Conservation (phyloP, 2,797 vertebrate species). For the Hemibagrus guttatus region DNA sequence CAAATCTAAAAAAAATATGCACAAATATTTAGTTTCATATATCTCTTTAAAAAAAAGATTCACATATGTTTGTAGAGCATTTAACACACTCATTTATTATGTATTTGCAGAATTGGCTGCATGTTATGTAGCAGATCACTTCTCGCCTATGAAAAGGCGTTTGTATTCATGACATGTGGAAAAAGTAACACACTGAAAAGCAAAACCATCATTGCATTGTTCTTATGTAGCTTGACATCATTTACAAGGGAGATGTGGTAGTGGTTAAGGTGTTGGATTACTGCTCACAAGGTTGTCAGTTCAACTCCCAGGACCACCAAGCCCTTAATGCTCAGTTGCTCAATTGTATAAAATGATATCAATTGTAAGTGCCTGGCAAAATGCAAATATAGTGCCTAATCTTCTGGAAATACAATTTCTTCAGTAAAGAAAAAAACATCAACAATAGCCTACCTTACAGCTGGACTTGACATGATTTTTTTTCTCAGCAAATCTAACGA, state of each 20-base stretch:
- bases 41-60: background rate
- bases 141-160: too few relatives aligned
- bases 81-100: background rate
- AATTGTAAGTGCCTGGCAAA: too few relatives aligned
- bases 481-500: background rate
- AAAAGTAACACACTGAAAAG: background rate
- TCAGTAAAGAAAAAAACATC: background rate
- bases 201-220: background rate
- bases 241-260: background rate
- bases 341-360: too few relatives aligned
- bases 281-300: too few relatives aligned
- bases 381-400: too few relatives aligned
- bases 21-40: background rate
- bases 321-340: too few relatives aligned
- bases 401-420: background rate
- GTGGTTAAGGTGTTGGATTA: too few relatives aligned
- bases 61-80: background rate
- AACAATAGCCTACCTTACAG: background rate
- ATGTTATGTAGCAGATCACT: background rate
- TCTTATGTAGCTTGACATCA: background rate
- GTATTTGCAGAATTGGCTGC: background rate
- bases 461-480: background rate
- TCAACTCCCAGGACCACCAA: too few relatives aligned
- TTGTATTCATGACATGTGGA: background rate
- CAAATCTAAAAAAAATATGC: background rate